Base-by-base conservation (phyloP, 35 echinoderm and acorn worm genomes). In the Lytechinus variegatus region DNA sequence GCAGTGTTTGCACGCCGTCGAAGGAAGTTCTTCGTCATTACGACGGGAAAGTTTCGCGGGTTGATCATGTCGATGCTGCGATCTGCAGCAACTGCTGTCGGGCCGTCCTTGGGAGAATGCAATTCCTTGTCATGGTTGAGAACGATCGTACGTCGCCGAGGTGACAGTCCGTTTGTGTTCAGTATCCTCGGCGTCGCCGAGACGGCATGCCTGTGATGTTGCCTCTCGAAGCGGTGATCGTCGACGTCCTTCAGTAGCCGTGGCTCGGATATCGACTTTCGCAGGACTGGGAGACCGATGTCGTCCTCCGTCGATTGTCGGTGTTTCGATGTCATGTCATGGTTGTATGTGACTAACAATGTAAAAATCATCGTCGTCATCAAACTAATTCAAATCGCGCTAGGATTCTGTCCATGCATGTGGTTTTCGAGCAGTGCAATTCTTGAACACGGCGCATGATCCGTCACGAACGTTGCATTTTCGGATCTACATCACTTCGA, bases 31-130 rank as follows among this genome's bases (percentile, higher is more conserved):
- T 57, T 93, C 54, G 92, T 93, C 92, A 93, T 93, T 13, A 93
- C 54, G 8, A 54, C 92, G 55, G 92, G 92, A 93, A 93, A 93
- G 55, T 93, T 93, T 3, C 53, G 54, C 0, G 92, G 29, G 55
- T 93, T 93, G n/a, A 93, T 55, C 92, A 54, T 93, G 24, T 93
- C 92, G 13, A 93, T 93, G 92, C 92, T 93, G 6, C 92, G 88
- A 90, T 90, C 1, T 7, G 66, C 66, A 79, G 66, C 21, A 79
- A 79, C 66, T 6, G 16, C n/a, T 8, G 66, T 0, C 19, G n/a
- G 19, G 14, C 8, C 66, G n/a, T 79, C n/a, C n/a, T 24, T 14
- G 66, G 66, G 19, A 24, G 21, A 24, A 6, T 79, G 29, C 88
- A 28, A 52, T 10, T 54, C 88, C 52, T 54, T 33, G 5, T 10